These are phyloP conservation scores for Proteles cristata DNA, from an alignment of 2,113 vertebrate genomes.

Conservation along the genomic window DNA sequence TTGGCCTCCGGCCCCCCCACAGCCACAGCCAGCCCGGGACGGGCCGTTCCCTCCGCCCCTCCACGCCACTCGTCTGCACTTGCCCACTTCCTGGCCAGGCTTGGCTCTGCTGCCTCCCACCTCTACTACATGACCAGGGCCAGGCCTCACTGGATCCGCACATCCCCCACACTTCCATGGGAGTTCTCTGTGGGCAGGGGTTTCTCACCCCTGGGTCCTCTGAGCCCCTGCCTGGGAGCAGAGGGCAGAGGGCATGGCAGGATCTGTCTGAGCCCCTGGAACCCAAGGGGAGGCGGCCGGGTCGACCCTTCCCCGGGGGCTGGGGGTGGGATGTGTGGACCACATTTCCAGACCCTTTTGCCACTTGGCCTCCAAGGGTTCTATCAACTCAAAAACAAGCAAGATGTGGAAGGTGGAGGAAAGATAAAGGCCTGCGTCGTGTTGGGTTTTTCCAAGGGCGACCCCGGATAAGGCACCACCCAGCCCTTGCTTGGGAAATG, in stretches of 20 bases:
- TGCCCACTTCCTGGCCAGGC: neutral
- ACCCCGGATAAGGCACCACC: accelerated
- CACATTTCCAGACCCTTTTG: accelerated
- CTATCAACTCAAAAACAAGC: neutral
- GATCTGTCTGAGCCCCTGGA: neutral
- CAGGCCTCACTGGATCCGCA: accelerated
- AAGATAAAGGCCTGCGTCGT: neutral
- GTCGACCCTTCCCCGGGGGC: accelerated
- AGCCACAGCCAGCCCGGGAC: neutral
- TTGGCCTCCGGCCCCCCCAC: neutral
- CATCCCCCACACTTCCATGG: neutral
- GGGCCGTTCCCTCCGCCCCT: accelerated
- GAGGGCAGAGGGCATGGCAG: neutral
- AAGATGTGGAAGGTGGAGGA: neutral
- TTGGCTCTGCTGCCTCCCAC: neutral
- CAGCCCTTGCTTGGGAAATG: accelerated
- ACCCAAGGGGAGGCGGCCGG: accelerated
- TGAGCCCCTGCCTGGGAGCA: neutral
- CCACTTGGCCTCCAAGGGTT: neutral
- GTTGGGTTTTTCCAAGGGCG: neutral
- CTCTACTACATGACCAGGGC: neutral
- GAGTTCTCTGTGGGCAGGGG: too few species aligned
- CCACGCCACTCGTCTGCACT: accelerated
- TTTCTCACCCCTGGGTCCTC: neutral
- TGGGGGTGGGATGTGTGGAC: accelerated